A percentile compares a stretch with the other conserved stretches of the same genome.
Conservation (phyloP, 2,888 invertebrate genomes). For the Bombyx huttoni region DNA sequence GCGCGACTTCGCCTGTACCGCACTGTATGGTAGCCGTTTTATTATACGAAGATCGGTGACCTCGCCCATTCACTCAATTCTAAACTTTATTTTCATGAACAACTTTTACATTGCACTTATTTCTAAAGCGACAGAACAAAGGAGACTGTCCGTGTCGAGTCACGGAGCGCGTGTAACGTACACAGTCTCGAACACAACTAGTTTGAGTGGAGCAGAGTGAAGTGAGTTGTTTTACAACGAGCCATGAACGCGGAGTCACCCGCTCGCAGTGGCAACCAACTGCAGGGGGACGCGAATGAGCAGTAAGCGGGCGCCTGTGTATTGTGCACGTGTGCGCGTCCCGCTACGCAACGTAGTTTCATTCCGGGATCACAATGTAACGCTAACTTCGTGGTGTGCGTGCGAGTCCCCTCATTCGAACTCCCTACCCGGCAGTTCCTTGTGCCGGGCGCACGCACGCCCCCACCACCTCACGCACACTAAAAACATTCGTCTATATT, state of each 20-base stretch:
- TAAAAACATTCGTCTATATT: neutral
- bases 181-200: constrained; percentile 49
- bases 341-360: constrained; percentile 22
- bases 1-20: constrained; percentile 28
- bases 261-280: constrained; percentile 22
- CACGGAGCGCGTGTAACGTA: constrained; percentile 27
- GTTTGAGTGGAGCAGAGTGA: constrained; percentile 30
- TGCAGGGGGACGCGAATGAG: constrained; percentile 20
- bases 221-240: constrained; percentile 41
- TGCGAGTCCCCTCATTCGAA: constrained; percentile 23
- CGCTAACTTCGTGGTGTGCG: constrained; percentile 24
- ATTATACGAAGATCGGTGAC: constrained; percentile 23
- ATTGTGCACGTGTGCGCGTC: constrained; percentile 38
- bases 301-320: constrained; percentile 18
- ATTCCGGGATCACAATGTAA: constrained; percentile 21
- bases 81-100: constrained; percentile 23
- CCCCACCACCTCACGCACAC: constrained; percentile 6
- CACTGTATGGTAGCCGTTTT: constrained; percentile 14
- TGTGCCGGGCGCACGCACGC: constrained; percentile 7
- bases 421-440: constrained; percentile 9
- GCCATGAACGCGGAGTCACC: constrained; percentile 24
- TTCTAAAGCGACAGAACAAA: constrained; percentile 35
- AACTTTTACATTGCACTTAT: constrained; percentile 24
- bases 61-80: constrained; percentile 43
- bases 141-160: constrained; percentile 18